A percentile compares a stretch with the other conserved stretches of the same genome.
Conservation (phyloP, 92 coral and sea anemone genomes). For the Parazoanthus swiftii region DNA sequence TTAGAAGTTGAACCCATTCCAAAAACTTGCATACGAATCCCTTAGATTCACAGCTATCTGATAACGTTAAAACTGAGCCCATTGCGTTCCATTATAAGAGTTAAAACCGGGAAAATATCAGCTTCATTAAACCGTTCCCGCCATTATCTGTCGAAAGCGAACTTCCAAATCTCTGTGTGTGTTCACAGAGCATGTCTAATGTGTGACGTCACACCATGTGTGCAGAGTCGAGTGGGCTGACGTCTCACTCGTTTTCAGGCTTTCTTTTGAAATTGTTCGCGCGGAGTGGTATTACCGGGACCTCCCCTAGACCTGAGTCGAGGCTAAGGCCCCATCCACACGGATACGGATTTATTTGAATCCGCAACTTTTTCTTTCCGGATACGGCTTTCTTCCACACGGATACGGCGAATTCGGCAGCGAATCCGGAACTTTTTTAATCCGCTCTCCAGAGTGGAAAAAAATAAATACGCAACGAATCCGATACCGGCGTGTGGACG, state of each 20-base stretch:
- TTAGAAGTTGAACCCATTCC: conserved; percentile 85
- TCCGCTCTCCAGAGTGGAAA: too few species aligned
- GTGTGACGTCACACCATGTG: conserved; percentile 42
- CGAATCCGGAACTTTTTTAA: too few species aligned
- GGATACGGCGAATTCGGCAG: too few species aligned
- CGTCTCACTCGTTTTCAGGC: conserved; percentile 18
- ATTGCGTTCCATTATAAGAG: conserved; percentile 43
- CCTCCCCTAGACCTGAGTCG: too few species aligned
- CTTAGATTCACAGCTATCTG: conserved; percentile 52
- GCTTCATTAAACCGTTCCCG: conserved; percentile 80
- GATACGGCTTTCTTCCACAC: too few species aligned
- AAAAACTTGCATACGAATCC: conserved; percentile 50
- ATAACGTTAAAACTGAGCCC: conserved; percentile 33
- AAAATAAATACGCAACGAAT: too few species aligned
- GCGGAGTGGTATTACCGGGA: too few species aligned
- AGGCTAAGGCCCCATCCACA: too few species aligned
- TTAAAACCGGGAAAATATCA: conserved; percentile 54
- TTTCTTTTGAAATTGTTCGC: not conserved
- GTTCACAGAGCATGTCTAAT: conserved; percentile 48
- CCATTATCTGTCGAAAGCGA: conserved; percentile 55
- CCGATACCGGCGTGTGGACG: too few species aligned
- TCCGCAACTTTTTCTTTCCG: too few species aligned
- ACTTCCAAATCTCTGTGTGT: conserved; percentile 14
- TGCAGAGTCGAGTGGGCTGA: conserved; percentile 1
- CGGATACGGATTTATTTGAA: too few species aligned